Evolutionary conservation across 2,888 invertebrate genomes (phyloP).

Genomic region (Drosophila pegasa): DNA sequence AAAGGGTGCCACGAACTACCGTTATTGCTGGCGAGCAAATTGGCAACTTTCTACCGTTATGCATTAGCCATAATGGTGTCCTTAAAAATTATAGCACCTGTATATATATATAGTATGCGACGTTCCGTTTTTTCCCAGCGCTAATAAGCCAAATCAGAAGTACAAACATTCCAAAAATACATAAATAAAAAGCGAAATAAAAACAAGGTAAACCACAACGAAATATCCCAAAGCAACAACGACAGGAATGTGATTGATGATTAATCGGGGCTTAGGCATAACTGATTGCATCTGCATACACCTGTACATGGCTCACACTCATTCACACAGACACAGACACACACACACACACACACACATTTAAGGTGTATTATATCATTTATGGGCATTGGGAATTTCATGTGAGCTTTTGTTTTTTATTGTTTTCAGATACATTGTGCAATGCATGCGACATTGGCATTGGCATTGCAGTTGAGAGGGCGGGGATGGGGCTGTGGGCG

Average conservation of each 20-base stretch:
- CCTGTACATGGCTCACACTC: neutral
- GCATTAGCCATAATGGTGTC: conserved; percentile 27
- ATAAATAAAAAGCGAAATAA: conserved; percentile 7
- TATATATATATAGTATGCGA: neutral
- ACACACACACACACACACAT: neutral
- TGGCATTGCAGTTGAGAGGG: conserved; percentile 39
- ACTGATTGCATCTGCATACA: conserved; percentile 18
- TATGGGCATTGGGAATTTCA: conserved; percentile 21
- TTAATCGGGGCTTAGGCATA: conserved; percentile 35
- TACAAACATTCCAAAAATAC: conserved; percentile 49
- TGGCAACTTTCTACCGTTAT: conserved; percentile 70
- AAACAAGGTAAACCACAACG: conserved; percentile 23
- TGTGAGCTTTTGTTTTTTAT: conserved; percentile 12
- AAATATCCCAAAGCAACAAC: conserved; percentile 17
- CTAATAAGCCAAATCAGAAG: conserved; percentile 57
- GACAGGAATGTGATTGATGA: conserved; percentile 24
- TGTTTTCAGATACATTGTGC: conserved; percentile 36
- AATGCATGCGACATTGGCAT: conserved; percentile 51
- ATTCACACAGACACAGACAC: neutral
- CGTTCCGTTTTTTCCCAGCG: conserved; percentile 26
- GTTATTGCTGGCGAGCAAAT: conserved; percentile 41
- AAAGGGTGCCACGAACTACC: conserved; percentile 12
- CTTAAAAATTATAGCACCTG: conserved; percentile 38
- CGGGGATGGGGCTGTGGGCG: neutral
- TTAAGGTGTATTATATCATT: conserved; percentile 7